Percentiles rank a stretch among this genome's conserved stretches.
These are phyloP conservation scores for Pseudochirops corinnae DNA, from an alignment of 2,797 vertebrate genomes.

Conservation along the genomic window DNA sequence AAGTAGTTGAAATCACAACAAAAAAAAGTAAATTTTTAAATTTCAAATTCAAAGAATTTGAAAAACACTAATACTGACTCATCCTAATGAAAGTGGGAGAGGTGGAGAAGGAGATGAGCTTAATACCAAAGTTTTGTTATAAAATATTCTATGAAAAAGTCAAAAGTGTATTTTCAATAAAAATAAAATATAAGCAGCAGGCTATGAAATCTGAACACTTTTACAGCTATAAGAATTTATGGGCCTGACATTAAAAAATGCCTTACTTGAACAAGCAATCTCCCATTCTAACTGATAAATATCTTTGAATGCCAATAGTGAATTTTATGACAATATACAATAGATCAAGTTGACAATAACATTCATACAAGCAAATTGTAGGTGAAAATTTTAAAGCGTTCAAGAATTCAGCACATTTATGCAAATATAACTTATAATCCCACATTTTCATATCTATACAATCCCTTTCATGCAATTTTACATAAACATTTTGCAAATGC, in stretches of 20 bases:
- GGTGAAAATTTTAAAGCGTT: constrained; percentile 29
- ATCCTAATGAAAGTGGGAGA: not conserved
- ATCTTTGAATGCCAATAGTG: constrained; percentile 35
- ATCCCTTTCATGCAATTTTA: constrained; percentile 40
- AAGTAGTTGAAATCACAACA: not conserved
- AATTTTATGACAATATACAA: constrained; percentile 2
- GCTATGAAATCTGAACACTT: not conserved
- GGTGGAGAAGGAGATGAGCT: not conserved
- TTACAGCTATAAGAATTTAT: constrained; percentile 8
- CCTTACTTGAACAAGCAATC: constrained; percentile 32
- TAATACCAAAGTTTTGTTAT: constrained; percentile 9
- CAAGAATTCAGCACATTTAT: constrained; percentile 14
- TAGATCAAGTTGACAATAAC: not conserved
- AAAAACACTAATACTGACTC: not conserved
- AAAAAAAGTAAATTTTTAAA: not conserved
- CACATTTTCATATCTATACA: not conserved
- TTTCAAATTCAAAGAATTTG: not conserved
- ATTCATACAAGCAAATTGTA: constrained; percentile 20
- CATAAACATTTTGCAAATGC: not conserved
- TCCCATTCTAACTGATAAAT: constrained; percentile 31
- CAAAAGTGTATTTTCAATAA: constrained; percentile 22
- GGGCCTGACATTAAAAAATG: constrained; percentile 29
- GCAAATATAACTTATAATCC: constrained; percentile 24
- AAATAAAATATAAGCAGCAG: constrained; percentile 8
- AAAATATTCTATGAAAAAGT: constrained; percentile 42